phyloP scores from a whole-genome alignment of 2,888 invertebrate genomes.

The Galeruca laticollis region DNA sequence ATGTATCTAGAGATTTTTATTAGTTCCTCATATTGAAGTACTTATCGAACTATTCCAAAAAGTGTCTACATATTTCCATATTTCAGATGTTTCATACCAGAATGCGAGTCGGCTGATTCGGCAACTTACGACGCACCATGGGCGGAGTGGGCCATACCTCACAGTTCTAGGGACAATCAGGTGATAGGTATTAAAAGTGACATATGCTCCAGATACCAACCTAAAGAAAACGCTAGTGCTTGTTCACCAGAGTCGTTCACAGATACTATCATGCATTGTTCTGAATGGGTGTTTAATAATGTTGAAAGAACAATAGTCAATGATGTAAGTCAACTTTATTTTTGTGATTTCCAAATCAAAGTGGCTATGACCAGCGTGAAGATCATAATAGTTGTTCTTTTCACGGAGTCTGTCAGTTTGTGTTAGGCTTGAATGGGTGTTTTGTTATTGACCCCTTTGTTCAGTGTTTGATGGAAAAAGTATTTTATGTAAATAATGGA shows the following conservation, averaged over 20 bases:
- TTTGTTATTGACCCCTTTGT: too few species aligned
- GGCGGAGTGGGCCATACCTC: conserved; percentile 69
- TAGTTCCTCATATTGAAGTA: too few species aligned
- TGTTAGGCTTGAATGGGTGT: too few species aligned
- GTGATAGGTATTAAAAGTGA: conserved; percentile 59
- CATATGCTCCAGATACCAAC: conserved; percentile 60
- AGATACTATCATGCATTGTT: conserved; percentile 64
- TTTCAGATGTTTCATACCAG: conserved; percentile 69
- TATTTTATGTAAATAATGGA: neutral
- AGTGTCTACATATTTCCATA: too few species aligned
- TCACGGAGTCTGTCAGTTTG: too few species aligned
- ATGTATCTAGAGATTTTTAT: too few species aligned
- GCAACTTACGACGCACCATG: conserved; percentile 65
- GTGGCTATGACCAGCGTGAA: too few species aligned
- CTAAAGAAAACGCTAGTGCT: conserved; percentile 30
- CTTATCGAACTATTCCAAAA: too few species aligned
- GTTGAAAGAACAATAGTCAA: conserved; percentile 71
- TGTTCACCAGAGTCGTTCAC: conserved; percentile 65
- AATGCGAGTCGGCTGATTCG: conserved; percentile 67
- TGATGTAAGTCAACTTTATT: conserved; percentile 69
- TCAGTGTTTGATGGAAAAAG: neutral
- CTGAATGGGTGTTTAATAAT: conserved; percentile 69
- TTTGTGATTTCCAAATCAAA: too few species aligned
- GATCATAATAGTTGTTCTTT: too few species aligned
- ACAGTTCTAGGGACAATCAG: conserved; percentile 44